Evolutionary conservation across 1,140 invertebrate species (phyloP), one percentile per base, ranked within the genome.

Genomic region (Heliconius eleuchia): DNA sequence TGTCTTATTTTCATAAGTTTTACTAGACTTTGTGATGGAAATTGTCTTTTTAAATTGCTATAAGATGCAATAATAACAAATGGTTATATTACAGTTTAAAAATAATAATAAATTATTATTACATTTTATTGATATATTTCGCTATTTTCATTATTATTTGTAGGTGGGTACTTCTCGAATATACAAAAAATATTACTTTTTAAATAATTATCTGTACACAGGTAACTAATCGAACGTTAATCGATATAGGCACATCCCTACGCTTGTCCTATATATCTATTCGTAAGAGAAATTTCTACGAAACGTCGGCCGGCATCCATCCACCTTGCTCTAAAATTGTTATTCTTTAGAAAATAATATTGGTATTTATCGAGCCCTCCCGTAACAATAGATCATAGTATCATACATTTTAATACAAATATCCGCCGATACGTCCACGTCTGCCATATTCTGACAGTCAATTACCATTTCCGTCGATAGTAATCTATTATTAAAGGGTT

Each of bases 381-480:
- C 2, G 30, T 66, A 30, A 66, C 60, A 66, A 30, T 66, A 13
- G 60, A 66, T 66, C n/a, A 66, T 66, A 30, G 60, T 66, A 66
- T 66, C 60, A 66, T 19, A 79, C 42, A 71, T 71, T 57, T 66
- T 74, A 70, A 77, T 46, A 72, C 70, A 71, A 77, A 72, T 71
- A 71, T 77, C 70, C 76, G 76, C 70, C 71, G 71, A 77, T 77
- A 77, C 46, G 76, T 77, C 70, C 55, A 19, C 70, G 23, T 77
- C 76, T 71, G 76, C 11, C 70, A 42, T 39, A 72, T 50, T 50
- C 70, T 52, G 30, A 66, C 76, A 72, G 23, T 70, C 70, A 39
- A 77, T 77, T 72, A 77, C n/a, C 34, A 52, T 77, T 77, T 77
- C 76, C 76, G 70, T 55, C 34, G 30, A 77, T 77, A 77, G 37